These are phyloP conservation scores for Mechanitis mazaeus DNA, from an alignment of 2,888 invertebrate species.

Conservation along the genomic window DNA sequence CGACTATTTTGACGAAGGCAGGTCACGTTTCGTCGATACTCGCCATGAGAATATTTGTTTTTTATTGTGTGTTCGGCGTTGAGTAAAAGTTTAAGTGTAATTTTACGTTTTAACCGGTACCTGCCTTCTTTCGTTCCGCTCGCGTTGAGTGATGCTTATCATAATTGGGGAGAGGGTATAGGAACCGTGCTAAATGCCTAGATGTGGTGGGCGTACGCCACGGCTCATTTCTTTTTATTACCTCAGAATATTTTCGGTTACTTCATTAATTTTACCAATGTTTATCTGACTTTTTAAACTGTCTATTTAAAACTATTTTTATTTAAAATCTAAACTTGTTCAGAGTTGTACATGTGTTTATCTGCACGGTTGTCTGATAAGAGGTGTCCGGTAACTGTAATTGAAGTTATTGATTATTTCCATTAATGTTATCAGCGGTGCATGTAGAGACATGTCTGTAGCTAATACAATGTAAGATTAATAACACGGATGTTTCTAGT, in stretches of 20 bases:
- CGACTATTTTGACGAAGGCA: slow-evolving; percentile 75
- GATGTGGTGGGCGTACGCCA: slow-evolving; percentile 58
- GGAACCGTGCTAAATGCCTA: slow-evolving; percentile 57
- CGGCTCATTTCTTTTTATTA: slow-evolving; percentile 36
- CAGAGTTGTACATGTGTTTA: slow-evolving; percentile 33
- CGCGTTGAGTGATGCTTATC: slow-evolving; percentile 76
- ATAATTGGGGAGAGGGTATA: slow-evolving; percentile 74
- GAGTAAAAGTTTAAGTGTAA: slow-evolving; percentile 75
- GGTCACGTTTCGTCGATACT: slow-evolving; percentile 76
- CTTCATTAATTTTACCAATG: neutral
- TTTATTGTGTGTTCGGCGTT: slow-evolving; percentile 70
- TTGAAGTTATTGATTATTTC: slow-evolving; percentile 65
- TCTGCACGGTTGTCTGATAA: slow-evolving; percentile 38
- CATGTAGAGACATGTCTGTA: slow-evolving; percentile 63
- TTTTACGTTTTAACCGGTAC: slow-evolving; percentile 74
- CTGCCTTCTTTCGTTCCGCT: slow-evolving; percentile 77
- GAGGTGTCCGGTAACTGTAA: slow-evolving; percentile 57
- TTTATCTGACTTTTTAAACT: neutral
- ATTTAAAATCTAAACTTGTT: slow-evolving; percentile 9
- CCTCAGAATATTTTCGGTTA: slow-evolving; percentile 8
- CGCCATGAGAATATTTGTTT: slow-evolving; percentile 77
- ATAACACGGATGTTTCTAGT: slow-evolving; percentile 62
- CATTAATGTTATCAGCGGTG: slow-evolving; percentile 68
- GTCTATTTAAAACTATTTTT: no score
- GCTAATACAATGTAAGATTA: slow-evolving; percentile 73